phyloP scores from a whole-genome alignment of 2,888 invertebrate genomes.

The Ctena decussata region DNA sequence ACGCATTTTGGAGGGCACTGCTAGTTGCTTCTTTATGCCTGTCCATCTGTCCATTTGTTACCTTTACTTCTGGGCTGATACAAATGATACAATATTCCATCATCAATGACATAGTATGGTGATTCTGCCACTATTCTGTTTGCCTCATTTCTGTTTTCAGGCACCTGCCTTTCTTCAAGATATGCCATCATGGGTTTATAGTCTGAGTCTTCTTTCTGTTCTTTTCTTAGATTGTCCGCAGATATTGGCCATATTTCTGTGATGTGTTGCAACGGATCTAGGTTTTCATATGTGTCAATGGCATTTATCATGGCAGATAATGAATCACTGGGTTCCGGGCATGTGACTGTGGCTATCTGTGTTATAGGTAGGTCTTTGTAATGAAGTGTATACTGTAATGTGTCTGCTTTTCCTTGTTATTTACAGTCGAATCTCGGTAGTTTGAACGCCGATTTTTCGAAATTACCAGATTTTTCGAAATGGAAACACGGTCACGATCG shows the following conservation, averaged over 20 bases:
- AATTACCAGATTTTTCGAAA: too few species aligned
- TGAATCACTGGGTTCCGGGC: too few species aligned
- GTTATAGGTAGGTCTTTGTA: too few species aligned
- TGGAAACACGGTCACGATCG: too few species aligned
- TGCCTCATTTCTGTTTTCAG: constrained; percentile 26
- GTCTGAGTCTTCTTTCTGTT: neutral
- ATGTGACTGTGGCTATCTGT: too few species aligned
- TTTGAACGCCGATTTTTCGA: too few species aligned
- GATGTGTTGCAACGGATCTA: constrained; percentile 19
- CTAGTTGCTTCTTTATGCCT: constrained; percentile 32
- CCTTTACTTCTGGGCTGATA: constrained; percentile 34
- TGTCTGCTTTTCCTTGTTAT: too few species aligned
- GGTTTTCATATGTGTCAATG: neutral
- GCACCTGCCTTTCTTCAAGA: constrained; percentile 20
- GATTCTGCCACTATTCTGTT: constrained; percentile 33
- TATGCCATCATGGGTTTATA: constrained; percentile 15
- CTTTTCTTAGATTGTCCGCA: neutral
- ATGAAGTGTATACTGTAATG: too few species aligned
- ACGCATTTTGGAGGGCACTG: constrained; percentile 11
- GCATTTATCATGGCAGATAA: neutral
- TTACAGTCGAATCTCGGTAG: too few species aligned
- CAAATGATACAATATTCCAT: constrained; percentile 29
- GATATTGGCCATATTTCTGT: constrained; percentile 4
- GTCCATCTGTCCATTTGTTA: constrained; percentile 18
- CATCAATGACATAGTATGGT: constrained; percentile 27